These are phyloP conservation scores for Rostratula benghalensis DNA, from an alignment of 2,113 vertebrate species.

Conservation along the genomic window DNA sequence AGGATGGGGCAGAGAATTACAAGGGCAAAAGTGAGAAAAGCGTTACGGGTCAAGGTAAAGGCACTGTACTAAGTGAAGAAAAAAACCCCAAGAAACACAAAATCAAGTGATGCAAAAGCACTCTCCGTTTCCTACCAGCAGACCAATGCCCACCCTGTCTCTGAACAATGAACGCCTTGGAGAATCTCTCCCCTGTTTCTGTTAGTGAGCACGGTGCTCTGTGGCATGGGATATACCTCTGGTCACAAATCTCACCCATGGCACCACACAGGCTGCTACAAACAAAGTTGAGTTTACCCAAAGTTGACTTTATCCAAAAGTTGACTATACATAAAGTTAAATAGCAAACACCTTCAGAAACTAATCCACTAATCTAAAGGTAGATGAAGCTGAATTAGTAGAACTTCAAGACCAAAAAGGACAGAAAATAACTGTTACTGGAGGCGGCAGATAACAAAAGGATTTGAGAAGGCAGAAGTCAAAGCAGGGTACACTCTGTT, in stretches of 20 bases:
- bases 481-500: not conserved
- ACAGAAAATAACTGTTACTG: not conserved
- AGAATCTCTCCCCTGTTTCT: not conserved
- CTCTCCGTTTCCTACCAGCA: not conserved
- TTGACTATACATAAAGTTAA: not conserved
- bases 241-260: not conserved
- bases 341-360: not conserved
- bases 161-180: not conserved
- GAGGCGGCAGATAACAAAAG: not conserved
- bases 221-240: not conserved
- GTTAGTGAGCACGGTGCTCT: not conserved
- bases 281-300: not conserved
- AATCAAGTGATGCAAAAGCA: not conserved
- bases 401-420: not conserved
- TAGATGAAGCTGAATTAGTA: not conserved
- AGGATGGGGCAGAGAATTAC: not conserved
- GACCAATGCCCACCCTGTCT: accelerated
- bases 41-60: not conserved
- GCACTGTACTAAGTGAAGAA: not conserved
- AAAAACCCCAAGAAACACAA: not conserved
- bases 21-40: not conserved
- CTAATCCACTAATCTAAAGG: not conserved
- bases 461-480: not conserved
- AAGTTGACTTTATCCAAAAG: too few species aligned
- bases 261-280: not conserved